A percentile compares a stretch with the other conserved stretches of the same genome.
These are phyloP conservation scores for Drosophila pseudotalamancana DNA, from an alignment of 2,888 invertebrate genomes.

Conservation along the genomic window DNA sequence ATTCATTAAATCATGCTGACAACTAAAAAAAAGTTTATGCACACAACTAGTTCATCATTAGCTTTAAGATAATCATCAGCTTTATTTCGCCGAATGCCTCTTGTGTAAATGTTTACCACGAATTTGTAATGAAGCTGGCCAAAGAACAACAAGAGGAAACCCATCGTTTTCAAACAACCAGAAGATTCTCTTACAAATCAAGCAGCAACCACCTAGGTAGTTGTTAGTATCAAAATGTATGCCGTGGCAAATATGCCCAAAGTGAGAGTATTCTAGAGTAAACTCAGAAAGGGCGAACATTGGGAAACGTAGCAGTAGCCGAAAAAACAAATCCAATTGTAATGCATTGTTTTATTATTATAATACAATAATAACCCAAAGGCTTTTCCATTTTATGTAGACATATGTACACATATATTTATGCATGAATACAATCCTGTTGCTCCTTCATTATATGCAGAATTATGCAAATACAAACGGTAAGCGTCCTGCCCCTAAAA, in stretches of 20 bases:
- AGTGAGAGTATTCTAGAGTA: constrained; percentile 7
- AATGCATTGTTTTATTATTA: constrained; percentile 44
- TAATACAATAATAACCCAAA: constrained; percentile 59
- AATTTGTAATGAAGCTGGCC: constrained; percentile 66
- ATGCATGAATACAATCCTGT: constrained; percentile 1
- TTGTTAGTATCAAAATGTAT: not conserved
- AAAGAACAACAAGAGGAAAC: constrained; percentile 25
- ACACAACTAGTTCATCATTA: constrained; percentile 6
- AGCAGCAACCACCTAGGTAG: too few relatives aligned
- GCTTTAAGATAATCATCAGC: constrained; percentile 8
- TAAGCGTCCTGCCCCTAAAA: not conserved
- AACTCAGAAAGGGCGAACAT: constrained; percentile 21
- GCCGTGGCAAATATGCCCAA: not conserved
- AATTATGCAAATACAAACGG: constrained; percentile 31
- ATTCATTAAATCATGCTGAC: constrained; percentile 4
- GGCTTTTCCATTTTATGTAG: constrained; percentile 31
- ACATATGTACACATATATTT: constrained; percentile 10
- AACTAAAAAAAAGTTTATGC: constrained; percentile 19
- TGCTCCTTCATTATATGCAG: constrained; percentile 20
- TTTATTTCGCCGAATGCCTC: constrained; percentile 48
- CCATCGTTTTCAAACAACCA: not conserved
- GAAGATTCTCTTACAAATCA: constrained; percentile 21
- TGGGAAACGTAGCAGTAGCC: constrained; percentile 58
- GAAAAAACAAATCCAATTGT: constrained; percentile 55
- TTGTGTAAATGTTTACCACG: constrained; percentile 75